These are phyloP conservation scores for Sander lucioperca DNA, from an alignment of 2,113 vertebrate species.

Conservation along the genomic window DNA sequence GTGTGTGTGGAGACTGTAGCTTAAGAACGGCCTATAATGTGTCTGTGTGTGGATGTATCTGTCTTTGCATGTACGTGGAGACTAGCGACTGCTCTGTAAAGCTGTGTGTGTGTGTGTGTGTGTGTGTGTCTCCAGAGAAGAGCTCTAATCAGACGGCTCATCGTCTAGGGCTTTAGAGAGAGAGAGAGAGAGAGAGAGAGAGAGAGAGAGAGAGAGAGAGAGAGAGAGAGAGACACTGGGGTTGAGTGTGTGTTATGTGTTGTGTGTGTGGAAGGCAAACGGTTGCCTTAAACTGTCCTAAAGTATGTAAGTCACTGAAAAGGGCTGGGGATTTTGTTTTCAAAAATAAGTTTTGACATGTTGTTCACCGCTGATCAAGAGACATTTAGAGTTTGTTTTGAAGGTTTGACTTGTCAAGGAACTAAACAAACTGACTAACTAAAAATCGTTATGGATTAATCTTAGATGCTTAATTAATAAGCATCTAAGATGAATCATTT, in stretches of 20 bases:
- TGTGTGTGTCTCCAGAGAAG: conserved; percentile 56
- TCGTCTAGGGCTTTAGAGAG: conserved; percentile 63
- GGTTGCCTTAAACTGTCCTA: conserved; percentile 4
- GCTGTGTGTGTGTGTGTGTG: conserved; percentile 3
- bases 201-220: conserved; percentile 43
- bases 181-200: conserved; percentile 47
- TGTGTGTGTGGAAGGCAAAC: conserved; percentile 25
- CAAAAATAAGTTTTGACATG: not conserved
- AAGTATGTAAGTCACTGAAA: not conserved
- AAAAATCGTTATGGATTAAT: too few relatives aligned
- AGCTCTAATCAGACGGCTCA: conserved; percentile 71
- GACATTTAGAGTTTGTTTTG: not conserved
- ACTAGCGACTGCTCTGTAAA: conserved; percentile 29
- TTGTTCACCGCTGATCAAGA: not conserved
- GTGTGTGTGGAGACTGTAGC: conserved; percentile 32
- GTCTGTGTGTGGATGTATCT: conserved; percentile 52
- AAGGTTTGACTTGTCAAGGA: not conserved
- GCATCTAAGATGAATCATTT: not conserved
- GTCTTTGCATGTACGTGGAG: conserved; percentile 42
- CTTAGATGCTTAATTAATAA: too few relatives aligned
- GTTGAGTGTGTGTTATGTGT: conserved; percentile 17
- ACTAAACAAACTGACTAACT: not conserved
- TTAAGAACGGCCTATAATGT: conserved; percentile 29
- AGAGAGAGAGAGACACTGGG: conserved; percentile 27
- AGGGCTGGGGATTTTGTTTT: not conserved